Evolutionary conservation across 2,888 invertebrate species (phyloP), one percentile per base, ranked within the genome.

Genomic region (Caradrina kadenii): DNA sequence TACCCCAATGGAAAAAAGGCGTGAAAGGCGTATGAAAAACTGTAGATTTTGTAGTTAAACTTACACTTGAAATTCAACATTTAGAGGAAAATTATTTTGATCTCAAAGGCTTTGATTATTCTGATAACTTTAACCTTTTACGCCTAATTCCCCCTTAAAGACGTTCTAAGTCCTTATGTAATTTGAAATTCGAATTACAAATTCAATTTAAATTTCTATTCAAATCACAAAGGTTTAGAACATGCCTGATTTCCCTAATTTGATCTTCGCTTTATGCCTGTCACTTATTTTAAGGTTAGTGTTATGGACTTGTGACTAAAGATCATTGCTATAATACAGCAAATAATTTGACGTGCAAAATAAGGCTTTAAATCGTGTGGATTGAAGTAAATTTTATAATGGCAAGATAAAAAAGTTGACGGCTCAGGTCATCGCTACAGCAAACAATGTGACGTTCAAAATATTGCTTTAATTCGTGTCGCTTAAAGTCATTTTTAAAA

Each of bases 171-270:
- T 45, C 45, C 17, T 22, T 13, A 19, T 35, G 55, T 26, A 22
- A n/a, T 42, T 56, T 42, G 35, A 58, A 58, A 50, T 61, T 22
- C 1, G 55, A 67, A 63, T 70, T 26, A 21, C 55, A 31, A 42
- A 42, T 61, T 63, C 22, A 31, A 61, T 70, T 63, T 22, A 11
- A 75, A 64, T 77, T 64, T 50, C 13, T 42, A 26, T 61, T 64
- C 2, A 39, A 55, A 48, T 31, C 3, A 52, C 42, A 60, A 60
- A 42, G 49, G 61, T 60, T 31, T 56, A 61, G 8, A 63, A 71
- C 68, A 35, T 31, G 17, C 10, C 19, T 70, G 6, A 22, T 17
- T 70, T 19, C 13, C 10, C 19, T 45, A 68, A 69, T 45, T 61
- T 61, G 8, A 45, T n/a, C 1, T 22, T 35, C 15, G 17, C 6